Conservation (phyloP, 2,888 invertebrate species). For the Helobdella robusta region DNA sequence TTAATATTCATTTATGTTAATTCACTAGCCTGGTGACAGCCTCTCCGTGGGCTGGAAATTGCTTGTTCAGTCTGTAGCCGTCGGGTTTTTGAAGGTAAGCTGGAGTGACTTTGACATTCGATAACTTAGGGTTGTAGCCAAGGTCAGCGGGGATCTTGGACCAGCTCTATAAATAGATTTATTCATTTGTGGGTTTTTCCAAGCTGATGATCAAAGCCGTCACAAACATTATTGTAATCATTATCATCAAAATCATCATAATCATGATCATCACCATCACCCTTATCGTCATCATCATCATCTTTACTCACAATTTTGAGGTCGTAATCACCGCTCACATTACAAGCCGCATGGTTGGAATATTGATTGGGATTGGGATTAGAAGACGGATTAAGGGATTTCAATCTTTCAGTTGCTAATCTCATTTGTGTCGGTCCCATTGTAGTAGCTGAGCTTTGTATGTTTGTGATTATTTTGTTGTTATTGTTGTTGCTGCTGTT, state of each 20-base stretch:
- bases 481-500: background rate
- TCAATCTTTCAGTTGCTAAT: background rate
- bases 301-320: background rate
- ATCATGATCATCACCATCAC: no score
- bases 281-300: no score
- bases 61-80: constrained; percentile 45
- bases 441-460: background rate
- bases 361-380: no score
- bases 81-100: constrained; percentile 45
- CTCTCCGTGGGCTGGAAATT: constrained; percentile 45
- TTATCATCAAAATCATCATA: no score
- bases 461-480: background rate
- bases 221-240: no score
- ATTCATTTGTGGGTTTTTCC: background rate
- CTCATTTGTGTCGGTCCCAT: background rate
- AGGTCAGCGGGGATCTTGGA: constrained; percentile 47
- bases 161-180: no score
- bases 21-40: constrained; percentile 47
- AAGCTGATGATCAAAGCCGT: background rate
- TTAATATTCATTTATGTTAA: no score
- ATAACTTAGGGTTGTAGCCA: constrained; percentile 46
- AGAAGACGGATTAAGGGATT: no score
- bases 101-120: constrained; percentile 40
- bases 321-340: background rate
- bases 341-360: no score